Evolutionary conservation across 2,113 vertebrate species (phyloP).

Genomic region (Nannobrachium achirus): DNA sequence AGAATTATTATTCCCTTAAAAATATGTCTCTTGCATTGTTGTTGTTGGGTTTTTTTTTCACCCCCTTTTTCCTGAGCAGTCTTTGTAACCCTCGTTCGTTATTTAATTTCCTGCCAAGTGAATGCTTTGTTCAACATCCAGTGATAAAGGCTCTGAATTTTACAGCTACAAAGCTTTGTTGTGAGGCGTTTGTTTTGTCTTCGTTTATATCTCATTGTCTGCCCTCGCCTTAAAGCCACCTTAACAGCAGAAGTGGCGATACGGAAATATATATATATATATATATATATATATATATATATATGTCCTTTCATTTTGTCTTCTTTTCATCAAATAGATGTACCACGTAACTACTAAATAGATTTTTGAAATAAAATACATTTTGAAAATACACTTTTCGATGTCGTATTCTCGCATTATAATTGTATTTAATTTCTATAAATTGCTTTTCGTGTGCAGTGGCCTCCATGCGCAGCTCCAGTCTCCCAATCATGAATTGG

Average conservation of each 20-base stretch:
- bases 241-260: conserved; percentile 38
- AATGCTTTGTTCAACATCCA: conserved; percentile 82
- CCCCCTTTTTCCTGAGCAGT: conserved; percentile 65
- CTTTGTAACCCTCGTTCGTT: conserved; percentile 79
- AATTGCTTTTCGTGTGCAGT: conserved; percentile 48
- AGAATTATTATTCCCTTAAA: conserved; percentile 80
- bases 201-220: conserved; percentile 78
- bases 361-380: background rate
- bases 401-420: conserved; percentile 64
- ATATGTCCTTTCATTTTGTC: background rate
- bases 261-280: conserved; percentile 57
- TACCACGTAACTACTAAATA: background rate
- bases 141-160: conserved; percentile 76
- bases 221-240: conserved; percentile 60
- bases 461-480: conserved; percentile 27
- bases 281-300: background rate
- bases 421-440: conserved; percentile 68
- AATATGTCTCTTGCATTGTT: conserved; percentile 80
- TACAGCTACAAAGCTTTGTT: conserved; percentile 77
- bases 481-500: conserved; percentile 61
- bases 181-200: conserved; percentile 77
- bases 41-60: conserved; percentile 67
- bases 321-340: conserved; percentile 37
- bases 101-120: conserved; percentile 80
- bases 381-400: conserved; percentile 47